Evolutionary conservation across 2,888 invertebrate species (phyloP).

Genomic region (Hemistola chrysoprasaria): DNA sequence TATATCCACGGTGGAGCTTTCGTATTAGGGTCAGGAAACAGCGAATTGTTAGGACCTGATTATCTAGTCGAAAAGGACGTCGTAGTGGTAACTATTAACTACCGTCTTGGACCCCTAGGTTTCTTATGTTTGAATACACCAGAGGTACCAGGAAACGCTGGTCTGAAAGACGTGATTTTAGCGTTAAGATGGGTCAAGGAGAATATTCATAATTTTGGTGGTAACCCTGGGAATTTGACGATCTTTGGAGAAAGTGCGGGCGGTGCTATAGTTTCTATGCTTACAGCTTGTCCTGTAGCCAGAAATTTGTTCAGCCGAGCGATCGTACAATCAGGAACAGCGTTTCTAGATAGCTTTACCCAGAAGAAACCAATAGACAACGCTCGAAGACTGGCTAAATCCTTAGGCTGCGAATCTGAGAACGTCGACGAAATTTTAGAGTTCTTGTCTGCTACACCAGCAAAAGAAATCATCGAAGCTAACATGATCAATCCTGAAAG

Average conservation of each 20-base stretch:
- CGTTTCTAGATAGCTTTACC: constrained; percentile 41
- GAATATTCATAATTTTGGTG: constrained; percentile 68
- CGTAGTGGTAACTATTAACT: constrained; percentile 80
- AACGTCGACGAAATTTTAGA: constrained; percentile 62
- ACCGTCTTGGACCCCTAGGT: constrained; percentile 72
- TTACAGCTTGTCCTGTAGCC: constrained; percentile 63
- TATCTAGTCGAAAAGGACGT: constrained; percentile 82
- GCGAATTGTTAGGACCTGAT: constrained; percentile 72
- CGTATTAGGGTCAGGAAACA: constrained; percentile 75
- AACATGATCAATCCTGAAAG: constrained; percentile 34
- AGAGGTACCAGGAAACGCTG: constrained; percentile 73
- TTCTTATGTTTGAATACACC: constrained; percentile 69
- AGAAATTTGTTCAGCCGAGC: constrained; percentile 62
- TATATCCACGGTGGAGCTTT: constrained; percentile 82
- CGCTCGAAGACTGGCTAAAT: constrained; percentile 51
- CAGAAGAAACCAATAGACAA: constrained; percentile 60
- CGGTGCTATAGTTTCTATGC: constrained; percentile 45
- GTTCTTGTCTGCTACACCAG: constrained; percentile 57
- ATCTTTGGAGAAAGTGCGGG: constrained; percentile 70
- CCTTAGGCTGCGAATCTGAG: constrained; percentile 57
- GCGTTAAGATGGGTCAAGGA: constrained; percentile 68
- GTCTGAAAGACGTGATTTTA: constrained; percentile 64
- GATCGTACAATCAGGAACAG: constrained; percentile 66
- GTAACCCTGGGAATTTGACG: constrained; percentile 66
- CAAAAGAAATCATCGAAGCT: constrained; percentile 60